Percentiles rank a stretch among this genome's conserved stretches.
Evolutionary conservation across 2,888 invertebrate genomes (phyloP).

Genomic region (Dynastes tityus): DNA sequence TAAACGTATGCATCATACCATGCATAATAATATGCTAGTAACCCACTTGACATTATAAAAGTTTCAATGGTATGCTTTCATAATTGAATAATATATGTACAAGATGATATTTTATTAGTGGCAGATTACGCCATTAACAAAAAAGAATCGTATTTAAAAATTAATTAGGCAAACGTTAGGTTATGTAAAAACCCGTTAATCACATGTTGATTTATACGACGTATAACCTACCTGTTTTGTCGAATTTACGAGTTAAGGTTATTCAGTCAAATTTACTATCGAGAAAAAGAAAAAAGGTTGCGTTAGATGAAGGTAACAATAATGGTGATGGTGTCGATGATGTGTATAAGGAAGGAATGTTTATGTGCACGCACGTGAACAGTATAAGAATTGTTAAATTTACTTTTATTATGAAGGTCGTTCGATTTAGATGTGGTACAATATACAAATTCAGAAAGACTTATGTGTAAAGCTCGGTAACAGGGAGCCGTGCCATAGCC

Average conservation of each 20-base stretch:
- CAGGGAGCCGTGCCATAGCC: too few relatives aligned
- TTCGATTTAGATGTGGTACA: background rate
- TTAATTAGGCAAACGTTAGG: slow-evolving; percentile 2
- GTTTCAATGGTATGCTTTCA: background rate
- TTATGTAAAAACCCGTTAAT: background rate
- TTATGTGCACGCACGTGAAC: background rate
- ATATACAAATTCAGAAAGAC: too few relatives aligned
- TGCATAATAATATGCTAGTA: too few relatives aligned
- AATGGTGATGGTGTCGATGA: background rate
- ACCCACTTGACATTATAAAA: background rate
- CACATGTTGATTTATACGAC: background rate
- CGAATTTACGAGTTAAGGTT: background rate
- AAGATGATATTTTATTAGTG: background rate
- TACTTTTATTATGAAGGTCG: background rate
- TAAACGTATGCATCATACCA: too few relatives aligned
- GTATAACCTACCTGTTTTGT: background rate
- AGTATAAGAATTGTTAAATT: background rate
- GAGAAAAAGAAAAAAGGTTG: background rate
- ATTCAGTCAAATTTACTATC: background rate
- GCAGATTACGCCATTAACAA: background rate
- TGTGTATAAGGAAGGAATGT: background rate
- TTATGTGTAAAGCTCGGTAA: too few relatives aligned
- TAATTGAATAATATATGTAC: background rate
- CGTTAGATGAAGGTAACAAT: background rate
- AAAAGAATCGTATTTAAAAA: background rate